Percentiles rank a stretch among this genome's conserved stretches.
Conservation (phyloP, 2,113 vertebrate species). For the Alligator mississippiensis region DNA sequence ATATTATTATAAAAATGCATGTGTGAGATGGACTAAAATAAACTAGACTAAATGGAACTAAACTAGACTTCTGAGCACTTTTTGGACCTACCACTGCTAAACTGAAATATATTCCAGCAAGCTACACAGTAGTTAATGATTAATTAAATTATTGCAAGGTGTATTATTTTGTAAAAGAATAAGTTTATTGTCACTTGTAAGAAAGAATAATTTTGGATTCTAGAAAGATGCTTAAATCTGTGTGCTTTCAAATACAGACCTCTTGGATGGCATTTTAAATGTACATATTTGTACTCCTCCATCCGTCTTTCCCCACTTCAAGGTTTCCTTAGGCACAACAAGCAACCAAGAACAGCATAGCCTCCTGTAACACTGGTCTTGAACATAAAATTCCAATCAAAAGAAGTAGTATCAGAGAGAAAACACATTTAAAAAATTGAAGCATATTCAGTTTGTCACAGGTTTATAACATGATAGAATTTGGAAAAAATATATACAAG, state of each 20-base stretch:
- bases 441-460: not conserved
- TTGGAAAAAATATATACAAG: conserved; percentile 25
- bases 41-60: no score
- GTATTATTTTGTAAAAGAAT: not conserved
- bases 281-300: not conserved
- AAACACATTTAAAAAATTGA: not conserved
- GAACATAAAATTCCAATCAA: conserved; percentile 24
- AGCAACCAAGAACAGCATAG: not conserved
- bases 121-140: not conserved
- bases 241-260: accelerated
- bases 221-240: not conserved
- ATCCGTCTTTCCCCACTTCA: not conserved
- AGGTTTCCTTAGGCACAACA: not conserved
- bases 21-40: no score
- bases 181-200: not conserved
- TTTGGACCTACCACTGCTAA: not conserved
- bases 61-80: not conserved
- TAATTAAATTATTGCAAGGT: not conserved
- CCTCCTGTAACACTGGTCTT: not conserved
- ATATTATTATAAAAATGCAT: no score
- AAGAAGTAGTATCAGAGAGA: conserved; percentile 6
- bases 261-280: not conserved
- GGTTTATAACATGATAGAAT: conserved; percentile 30
- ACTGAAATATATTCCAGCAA: not conserved
- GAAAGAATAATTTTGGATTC: not conserved